Conservation (phyloP, 1,140 invertebrate genomes). For the Onthophagus taurus region DNA sequence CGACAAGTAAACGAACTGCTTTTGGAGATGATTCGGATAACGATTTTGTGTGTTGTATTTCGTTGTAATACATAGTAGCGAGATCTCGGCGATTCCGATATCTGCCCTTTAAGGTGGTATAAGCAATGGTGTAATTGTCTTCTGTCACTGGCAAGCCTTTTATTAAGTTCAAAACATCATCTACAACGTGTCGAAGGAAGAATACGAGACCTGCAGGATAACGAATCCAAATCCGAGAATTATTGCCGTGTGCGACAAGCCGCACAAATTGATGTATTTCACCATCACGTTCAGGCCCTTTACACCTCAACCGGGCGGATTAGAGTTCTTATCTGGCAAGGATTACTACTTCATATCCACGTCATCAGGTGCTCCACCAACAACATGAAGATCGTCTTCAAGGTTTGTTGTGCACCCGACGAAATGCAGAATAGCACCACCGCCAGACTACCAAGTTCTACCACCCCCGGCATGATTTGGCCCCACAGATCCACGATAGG, state of each 20-base stretch:
- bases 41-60: no score
- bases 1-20: no score
- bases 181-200: slow-evolving; percentile 91
- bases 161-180: slow-evolving; percentile 95
- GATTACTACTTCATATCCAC: slow-evolving; percentile 95
- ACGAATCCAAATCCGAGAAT: slow-evolving; percentile 83
- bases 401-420: slow-evolving; percentile 75
- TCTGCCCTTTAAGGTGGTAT: no score
- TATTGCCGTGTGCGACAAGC: slow-evolving; percentile 91
- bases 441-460: slow-evolving; percentile 41
- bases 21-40: no score
- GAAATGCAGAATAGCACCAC: slow-evolving; percentile 38
- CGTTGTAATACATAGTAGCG: no score
- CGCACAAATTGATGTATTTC: slow-evolving; percentile 86
- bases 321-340: slow-evolving; percentile 86
- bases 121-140: no score
- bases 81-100: no score
- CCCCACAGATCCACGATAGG: slow-evolving; percentile 30
- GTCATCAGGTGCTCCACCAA: slow-evolving; percentile 79
- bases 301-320: slow-evolving; percentile 84
- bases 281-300: slow-evolving; percentile 92
- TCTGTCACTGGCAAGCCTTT: no score
- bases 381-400: slow-evolving; percentile 93
- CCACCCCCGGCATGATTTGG: slow-evolving; percentile 44
- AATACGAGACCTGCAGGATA: slow-evolving; percentile 89